Evolutionary conservation across 2,113 vertebrate genomes (phyloP), one percentile per base, ranked within the genome.

Genomic region (Malurus alboscapulatus): DNA sequence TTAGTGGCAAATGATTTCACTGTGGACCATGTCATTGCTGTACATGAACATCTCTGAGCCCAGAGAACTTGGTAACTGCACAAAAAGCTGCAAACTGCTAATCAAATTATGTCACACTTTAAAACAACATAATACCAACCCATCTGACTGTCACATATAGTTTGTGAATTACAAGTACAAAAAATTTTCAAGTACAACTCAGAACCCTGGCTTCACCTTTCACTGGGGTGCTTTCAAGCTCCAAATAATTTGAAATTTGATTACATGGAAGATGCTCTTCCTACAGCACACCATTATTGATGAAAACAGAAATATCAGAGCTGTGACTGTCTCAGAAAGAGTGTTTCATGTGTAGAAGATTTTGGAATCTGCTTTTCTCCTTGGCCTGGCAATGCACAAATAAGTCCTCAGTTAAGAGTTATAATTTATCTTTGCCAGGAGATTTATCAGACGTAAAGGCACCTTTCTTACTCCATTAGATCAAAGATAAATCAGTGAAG

Each of bases 381-480:
- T 62, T 62, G 34, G 34, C 44, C 71, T 89, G 51, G 51, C 47
- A 89, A 57, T 7, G 71, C 74, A 78, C 62, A 92, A 89, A 69
- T 29, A 93, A 79, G 47, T 61, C 66, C 69, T 51, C 62, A 72
- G 58, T 82, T 87, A 91, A 72, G 54, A 72, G 21, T 50, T 62
- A 26, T 51, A 77, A 86, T 73, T 86, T 54, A 66, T 66, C 92
- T 88, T 73, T 88, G 78, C 75, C 63, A 69, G 0, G 1, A 6
- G 4, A 69, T 66, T 51, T 38, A 58, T 62, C 62, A 90, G 71
- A 76, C 20, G 0, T 66, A 87, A 79, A 93, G 82, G 75, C 83
- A 86, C 63, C 72, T 77, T 92, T 91, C 85, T 83, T 87, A 62
- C 67, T 93, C 78, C 79, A 85, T 92, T 92, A 92, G 51, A 81